A percentile compares a stretch with the other conserved stretches of the same genome.
Evolutionary conservation across 1,140 invertebrate species (phyloP).

Genomic region (Drosophila lacteicornis): DNA sequence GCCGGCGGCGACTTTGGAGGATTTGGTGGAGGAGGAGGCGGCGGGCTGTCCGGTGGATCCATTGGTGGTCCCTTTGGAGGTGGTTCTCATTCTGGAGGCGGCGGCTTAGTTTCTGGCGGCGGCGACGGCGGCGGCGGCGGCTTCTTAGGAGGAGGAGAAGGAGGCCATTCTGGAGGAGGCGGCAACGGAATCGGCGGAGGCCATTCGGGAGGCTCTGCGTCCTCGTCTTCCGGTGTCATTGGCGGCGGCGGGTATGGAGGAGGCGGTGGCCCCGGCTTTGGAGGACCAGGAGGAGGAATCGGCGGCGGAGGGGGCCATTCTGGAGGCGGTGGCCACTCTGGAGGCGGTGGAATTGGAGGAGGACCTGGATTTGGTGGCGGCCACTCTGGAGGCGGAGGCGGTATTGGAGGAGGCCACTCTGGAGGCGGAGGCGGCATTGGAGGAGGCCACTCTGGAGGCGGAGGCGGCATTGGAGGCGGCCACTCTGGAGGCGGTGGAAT

Average conservation of each 20-base stretch:
- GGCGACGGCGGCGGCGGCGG: constrained; percentile 10
- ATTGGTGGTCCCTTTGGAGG: constrained; percentile 20
- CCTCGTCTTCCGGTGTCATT: too few species aligned
- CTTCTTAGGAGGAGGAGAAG: too few species aligned
- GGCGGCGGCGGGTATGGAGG: too few species aligned
- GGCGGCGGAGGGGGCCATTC: constrained; percentile 2
- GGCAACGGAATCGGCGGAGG: constrained; percentile 17
- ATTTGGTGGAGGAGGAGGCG: constrained; percentile 18
- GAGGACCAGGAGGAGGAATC: background rate
- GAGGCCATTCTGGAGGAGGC: constrained; percentile 6
- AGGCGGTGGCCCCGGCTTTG: too few species aligned
- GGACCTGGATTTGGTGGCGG: constrained; percentile 27
- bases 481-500: constrained; percentile 5
- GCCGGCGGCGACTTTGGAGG: constrained; percentile 28
- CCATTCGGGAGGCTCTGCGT: too few species aligned
- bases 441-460: background rate
- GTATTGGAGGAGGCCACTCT: constrained; percentile 24
- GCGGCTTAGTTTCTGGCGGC: constrained; percentile 19
- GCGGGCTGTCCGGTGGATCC: constrained; percentile 28
- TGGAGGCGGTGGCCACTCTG: background rate
- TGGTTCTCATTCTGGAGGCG: constrained; percentile 26
- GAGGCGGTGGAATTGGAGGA: constrained; percentile 10
- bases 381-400: constrained; percentile 11
- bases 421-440: constrained; percentile 27
- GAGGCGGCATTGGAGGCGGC: background rate